These are phyloP conservation scores for Glyptemys insculpta DNA, from an alignment of 2,797 vertebrate genomes.

Conservation along the genomic window DNA sequence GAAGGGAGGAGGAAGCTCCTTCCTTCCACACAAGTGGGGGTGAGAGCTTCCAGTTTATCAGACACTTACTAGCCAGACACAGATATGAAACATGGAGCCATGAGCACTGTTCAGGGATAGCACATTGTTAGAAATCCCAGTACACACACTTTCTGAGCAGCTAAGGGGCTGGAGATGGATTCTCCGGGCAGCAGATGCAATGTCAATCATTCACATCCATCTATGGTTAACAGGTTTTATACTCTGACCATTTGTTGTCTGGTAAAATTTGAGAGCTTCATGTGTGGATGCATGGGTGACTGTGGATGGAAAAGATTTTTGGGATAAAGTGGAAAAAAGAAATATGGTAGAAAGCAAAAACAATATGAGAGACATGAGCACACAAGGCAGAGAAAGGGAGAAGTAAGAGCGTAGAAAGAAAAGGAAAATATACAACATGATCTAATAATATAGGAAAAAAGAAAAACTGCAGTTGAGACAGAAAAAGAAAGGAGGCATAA, in stretches of 20 bases:
- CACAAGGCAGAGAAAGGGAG: neutral
- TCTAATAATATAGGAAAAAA: neutral
- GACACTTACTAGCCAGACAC: neutral
- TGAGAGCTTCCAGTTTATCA: neutral
- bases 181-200: neutral
- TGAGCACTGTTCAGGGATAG: neutral
- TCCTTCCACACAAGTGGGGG: neutral
- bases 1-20: neutral
- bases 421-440: neutral
- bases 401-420: neutral
- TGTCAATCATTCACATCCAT: neutral
- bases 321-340: neutral
- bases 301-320: neutral
- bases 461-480: accelerated
- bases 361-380: neutral
- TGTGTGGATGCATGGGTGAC: neutral
- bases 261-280: neutral
- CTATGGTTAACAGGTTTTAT: neutral
- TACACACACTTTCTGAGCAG: neutral
- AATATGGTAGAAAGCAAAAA: neutral
- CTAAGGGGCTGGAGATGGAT: neutral
- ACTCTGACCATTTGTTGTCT: neutral
- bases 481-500: neutral
- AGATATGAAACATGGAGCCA: neutral
- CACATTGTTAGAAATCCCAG: neutral